Evolutionary conservation across 2,113 vertebrate genomes (phyloP), one percentile per base, ranked within the genome.

Genomic region (Baryphthengus martii): DNA sequence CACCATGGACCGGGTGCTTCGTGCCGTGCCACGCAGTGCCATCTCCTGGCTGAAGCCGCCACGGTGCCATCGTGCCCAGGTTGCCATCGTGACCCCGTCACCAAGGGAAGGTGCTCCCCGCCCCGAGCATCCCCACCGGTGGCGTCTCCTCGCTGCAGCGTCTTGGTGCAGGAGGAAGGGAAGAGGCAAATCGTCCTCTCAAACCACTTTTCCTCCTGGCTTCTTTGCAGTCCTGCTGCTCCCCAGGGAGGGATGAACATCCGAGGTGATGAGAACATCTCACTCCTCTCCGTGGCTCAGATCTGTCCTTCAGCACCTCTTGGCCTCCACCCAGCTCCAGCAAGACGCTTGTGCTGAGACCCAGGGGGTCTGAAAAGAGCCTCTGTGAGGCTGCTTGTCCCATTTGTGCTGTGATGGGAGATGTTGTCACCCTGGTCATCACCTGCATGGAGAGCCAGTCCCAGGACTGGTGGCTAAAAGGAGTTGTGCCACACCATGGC

Each of bases 151-250:
- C 29, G 52, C 68, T 55, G 72, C 67, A 82, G 77, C 74, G 44
- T 58, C 68, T 49, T n/a, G n/a, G n/a, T 0, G 3, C 49, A 67
- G 80, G 62, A 80, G 89, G 84, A 35, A 3, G 39, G 70, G 20
- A 28, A 19, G 62, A 58, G 33, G 33, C 13, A 52, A 75, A 33
- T 62, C 47, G 8, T 39, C 71, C 58, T 90, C 66, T 53, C 66
- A 4, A 42, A 42, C 6, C 19, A 3, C 67, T 56, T 79, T 16
- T 20, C 40, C 58, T 42, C 52, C 33, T 0, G 0, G 2, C 16
- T 65, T 16, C 4, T 74, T 42, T 58, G 39, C 67, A 42, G 66
- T 40, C 47, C 77, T 18, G 13, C 53, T 17, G 49, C 25, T 35
- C 40, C 9, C 40, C 1, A 10, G 10, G 45, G 45, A 49, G 53